phyloP scores from a whole-genome alignment of 92 coral and sea anemone species.

The Chrysogorgia sp. region DNA sequence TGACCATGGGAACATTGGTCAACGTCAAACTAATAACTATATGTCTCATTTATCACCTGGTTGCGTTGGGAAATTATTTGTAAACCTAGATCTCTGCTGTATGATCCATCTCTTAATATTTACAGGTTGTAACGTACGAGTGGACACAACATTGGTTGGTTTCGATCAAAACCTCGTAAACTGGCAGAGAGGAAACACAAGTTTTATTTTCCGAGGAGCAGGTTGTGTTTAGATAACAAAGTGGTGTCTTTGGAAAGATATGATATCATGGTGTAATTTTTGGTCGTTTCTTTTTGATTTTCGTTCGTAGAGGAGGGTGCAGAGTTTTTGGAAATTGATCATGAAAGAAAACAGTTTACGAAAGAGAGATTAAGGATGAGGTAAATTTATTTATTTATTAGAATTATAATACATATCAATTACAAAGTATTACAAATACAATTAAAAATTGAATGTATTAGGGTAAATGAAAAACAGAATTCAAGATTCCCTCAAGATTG shows the following conservation, averaged over 20 bases:
- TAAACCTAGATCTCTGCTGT: background rate
- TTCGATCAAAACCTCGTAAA: constrained; percentile 89
- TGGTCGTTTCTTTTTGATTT: constrained; percentile 3
- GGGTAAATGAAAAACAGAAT: too few species aligned
- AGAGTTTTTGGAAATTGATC: constrained; percentile 88
- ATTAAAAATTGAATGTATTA: too few species aligned
- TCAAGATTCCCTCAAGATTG: too few species aligned
- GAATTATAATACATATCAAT: background rate
- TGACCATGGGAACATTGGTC: too few species aligned
- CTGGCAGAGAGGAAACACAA: constrained; percentile 97
- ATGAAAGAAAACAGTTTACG: constrained; percentile 78
- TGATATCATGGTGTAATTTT: background rate
- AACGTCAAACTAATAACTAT: too few species aligned
- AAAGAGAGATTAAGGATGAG: constrained; percentile 77
- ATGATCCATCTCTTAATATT: background rate
- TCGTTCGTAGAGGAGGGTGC: constrained; percentile 87
- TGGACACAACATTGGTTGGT: constrained; percentile 93
- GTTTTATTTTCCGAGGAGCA: constrained; percentile 89
- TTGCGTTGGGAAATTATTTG: too few species aligned
- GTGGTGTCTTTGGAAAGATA: background rate
- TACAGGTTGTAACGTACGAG: constrained; percentile 89
- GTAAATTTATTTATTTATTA: constrained; percentile 34
- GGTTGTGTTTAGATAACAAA: constrained; percentile 54
- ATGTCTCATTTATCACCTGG: too few species aligned
- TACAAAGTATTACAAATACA: too few species aligned